phyloP scores from a whole-genome alignment of 2,888 invertebrate genomes.

The Lordiphosa andalusiaca region DNA sequence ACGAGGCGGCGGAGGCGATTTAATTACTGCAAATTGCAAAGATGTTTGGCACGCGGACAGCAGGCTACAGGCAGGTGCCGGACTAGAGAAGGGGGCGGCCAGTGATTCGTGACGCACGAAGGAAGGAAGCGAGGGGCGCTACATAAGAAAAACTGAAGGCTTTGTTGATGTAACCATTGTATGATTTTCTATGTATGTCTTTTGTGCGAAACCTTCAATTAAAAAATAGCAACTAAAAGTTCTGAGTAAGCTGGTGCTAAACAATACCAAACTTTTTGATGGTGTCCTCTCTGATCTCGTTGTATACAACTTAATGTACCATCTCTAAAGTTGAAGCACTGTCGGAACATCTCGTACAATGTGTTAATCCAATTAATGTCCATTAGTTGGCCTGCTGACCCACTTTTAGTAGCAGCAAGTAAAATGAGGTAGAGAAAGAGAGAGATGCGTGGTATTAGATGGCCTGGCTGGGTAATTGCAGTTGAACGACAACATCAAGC shows the following conservation, averaged over 20 bases:
- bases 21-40: conserved; percentile 69
- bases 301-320: background rate
- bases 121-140: too few relatives aligned
- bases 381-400: conserved; percentile 57
- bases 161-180: too few relatives aligned
- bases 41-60: conserved; percentile 33
- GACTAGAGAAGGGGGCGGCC: conserved; percentile 20
- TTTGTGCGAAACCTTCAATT: too few relatives aligned
- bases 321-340: conserved; percentile 23
- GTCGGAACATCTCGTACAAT: conserved; percentile 39
- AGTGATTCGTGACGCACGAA: conserved; percentile 16
- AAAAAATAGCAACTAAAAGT: too few relatives aligned
- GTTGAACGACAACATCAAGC: conserved; percentile 5
- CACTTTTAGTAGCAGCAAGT: conserved; percentile 27
- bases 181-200: too few relatives aligned
- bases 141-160: too few relatives aligned
- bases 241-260: too few relatives aligned
- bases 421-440: conserved; percentile 1
- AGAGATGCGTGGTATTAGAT: conserved; percentile 18
- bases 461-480: conserved; percentile 27
- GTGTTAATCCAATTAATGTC: conserved; percentile 69
- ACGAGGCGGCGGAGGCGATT: conserved; percentile 40
- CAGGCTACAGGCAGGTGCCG: background rate
- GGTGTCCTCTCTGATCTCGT: too few relatives aligned
- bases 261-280: too few relatives aligned